Base-by-base conservation (phyloP, 1,140 invertebrate species). In the Drosophila serrata region DNA sequence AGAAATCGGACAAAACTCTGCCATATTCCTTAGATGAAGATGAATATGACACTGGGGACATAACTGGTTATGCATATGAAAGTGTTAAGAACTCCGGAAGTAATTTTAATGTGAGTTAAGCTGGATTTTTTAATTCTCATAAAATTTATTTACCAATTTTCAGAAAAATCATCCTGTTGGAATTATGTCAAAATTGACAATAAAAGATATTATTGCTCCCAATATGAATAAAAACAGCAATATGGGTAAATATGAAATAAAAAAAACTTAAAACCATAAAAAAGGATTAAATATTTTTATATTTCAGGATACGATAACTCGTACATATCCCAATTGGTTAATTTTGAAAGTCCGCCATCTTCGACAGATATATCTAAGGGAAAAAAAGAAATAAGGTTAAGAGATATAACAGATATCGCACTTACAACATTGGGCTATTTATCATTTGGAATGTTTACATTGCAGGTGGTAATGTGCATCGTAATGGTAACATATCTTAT, bases 391-490 rank as follows among this genome's bases (percentile, higher is more conserved):
- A 88, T 96, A 13, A 94, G 94, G 1, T 85, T 97, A 11, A 94
- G 94, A 31, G 96, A 97, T 70, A 94, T 97, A 33, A 96, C 96
- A 40, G 96, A 97, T 64, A 95, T 97, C 45, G 96, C 96, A 0
- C 93, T 97, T 1, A 97, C 96, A 1, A 96, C 96, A 0, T 93
- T 97, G 9, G 96, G 96, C 0, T 97, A 96, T 79, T 81, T 97
- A n/a, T 95, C 96, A 0, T 97, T 97, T 82, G 95, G 95, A 42
- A 94, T 96, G 90, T 97, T 97, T 67, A 93, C 96, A 4, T 92
- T 97, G 35, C 96, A 97, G 86, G 93, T 97, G 6, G 93, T 96
- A 1, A 95, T 97, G 95, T 95, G 95, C 87, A 95, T 95, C 27
- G 94, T 94, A 49, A 94, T 94, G 93, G 95, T 95, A 92, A 93